Percentiles rank a stretch among this genome's conserved stretches.
phyloP scores from a whole-genome alignment of 2,797 vertebrate species.

The Meriones psammophilus region DNA sequence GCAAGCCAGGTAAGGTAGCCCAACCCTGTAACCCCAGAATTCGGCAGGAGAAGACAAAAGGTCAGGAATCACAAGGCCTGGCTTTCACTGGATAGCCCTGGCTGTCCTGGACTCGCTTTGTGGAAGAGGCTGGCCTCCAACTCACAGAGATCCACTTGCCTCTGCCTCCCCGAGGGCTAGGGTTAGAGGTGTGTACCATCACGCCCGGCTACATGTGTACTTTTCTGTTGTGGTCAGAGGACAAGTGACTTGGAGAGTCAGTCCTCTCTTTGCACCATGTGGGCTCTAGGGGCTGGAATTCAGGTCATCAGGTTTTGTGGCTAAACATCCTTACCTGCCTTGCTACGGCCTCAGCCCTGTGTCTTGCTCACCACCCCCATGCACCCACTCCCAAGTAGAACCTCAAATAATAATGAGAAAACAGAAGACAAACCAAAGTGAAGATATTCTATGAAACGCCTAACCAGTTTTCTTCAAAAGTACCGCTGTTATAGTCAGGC shows the following conservation, averaged over 20 bases:
- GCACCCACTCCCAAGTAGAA: neutral
- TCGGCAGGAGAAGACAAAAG: neutral
- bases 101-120: too few species aligned
- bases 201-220: neutral
- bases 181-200: too few species aligned
- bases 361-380: neutral
- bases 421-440: neutral
- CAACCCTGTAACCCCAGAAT: neutral
- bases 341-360: neutral
- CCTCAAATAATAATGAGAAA: neutral
- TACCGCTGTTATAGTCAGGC: neutral
- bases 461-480: neutral
- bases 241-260: neutral
- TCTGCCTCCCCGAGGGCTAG: too few species aligned
- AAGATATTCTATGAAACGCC: neutral
- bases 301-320: neutral
- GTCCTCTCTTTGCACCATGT: neutral
- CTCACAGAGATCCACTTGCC: too few species aligned
- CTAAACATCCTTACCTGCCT: neutral
- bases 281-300: neutral
- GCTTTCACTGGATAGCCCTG: too few species aligned
- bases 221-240: neutral
- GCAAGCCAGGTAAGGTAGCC: neutral
- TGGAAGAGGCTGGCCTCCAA: too few species aligned
- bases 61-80: neutral